Conservation (phyloP, 2,113 vertebrate genomes). For the Archocentrus centrarchus region DNA sequence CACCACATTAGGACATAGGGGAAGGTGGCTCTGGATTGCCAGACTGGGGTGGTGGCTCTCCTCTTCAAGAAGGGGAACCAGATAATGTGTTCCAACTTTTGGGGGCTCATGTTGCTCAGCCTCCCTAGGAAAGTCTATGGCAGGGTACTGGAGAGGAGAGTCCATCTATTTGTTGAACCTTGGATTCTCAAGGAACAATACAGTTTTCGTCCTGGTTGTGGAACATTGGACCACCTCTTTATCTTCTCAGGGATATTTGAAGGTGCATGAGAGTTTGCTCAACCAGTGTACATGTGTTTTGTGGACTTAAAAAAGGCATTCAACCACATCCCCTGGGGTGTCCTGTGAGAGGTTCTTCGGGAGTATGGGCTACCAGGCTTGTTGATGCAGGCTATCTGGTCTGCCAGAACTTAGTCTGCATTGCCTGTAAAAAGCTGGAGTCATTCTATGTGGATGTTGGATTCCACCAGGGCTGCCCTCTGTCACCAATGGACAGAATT, state of each 20-base stretch:
- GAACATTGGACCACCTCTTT: neutral
- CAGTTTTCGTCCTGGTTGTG: neutral
- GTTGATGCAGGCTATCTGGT: neutral
- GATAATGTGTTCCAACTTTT: neutral
- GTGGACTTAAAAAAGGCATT: neutral
- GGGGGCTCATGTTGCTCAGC: neutral
- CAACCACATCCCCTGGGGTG: neutral
- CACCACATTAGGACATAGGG: neutral
- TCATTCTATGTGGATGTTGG: neutral
- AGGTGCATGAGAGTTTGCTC: neutral
- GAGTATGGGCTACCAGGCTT: neutral
- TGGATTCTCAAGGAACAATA: neutral
- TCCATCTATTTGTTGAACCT: neutral
- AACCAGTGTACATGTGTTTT: constrained; percentile 2
- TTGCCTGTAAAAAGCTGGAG: neutral
- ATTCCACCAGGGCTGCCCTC: neutral
- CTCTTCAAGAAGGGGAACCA: too few species aligned
- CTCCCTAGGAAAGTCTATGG: neutral
- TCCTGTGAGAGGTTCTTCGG: neutral
- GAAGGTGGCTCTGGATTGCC: constrained; percentile 1
- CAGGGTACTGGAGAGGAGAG: neutral
- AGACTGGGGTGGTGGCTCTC: neutral
- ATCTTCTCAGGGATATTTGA: neutral
- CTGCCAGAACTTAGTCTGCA: neutral
- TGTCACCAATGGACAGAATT: neutral